These are phyloP conservation scores for Chelonus insularis DNA, from an alignment of 1,140 invertebrate species.

Conservation along the genomic window DNA sequence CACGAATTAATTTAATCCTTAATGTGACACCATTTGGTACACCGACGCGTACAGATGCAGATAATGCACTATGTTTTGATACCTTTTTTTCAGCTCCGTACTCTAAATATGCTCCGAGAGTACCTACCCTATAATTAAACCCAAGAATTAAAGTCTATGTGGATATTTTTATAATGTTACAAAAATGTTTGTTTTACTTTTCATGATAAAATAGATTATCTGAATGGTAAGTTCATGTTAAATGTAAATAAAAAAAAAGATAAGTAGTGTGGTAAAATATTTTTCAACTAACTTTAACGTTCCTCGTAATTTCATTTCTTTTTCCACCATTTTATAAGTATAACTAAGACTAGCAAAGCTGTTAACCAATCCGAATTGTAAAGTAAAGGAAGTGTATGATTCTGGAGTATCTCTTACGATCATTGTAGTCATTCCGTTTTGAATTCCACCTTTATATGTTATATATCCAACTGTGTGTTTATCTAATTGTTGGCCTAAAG, in stretches of 20 bases:
- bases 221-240: too few relatives aligned
- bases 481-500: slow-evolving; percentile 81
- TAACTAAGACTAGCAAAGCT: slow-evolving; percentile 77
- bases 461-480: slow-evolving; percentile 84
- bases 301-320: slow-evolving; percentile 75
- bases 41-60: slow-evolving; percentile 81
- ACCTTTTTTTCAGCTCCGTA: slow-evolving; percentile 93
- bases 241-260: too few relatives aligned
- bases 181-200: too few relatives aligned
- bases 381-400: slow-evolving; percentile 64
- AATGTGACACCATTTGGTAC: slow-evolving; percentile 84
- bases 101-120: slow-evolving; percentile 83
- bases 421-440: slow-evolving; percentile 77
- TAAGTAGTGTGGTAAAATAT: slow-evolving; percentile 15
- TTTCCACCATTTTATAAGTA: slow-evolving; percentile 75
- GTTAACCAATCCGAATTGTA: slow-evolving; percentile 82
- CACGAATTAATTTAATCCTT: slow-evolving; percentile 83
- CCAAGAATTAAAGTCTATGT: too few relatives aligned
- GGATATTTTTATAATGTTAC: too few relatives aligned
- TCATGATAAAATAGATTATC: too few relatives aligned
- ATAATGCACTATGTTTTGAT: slow-evolving; percentile 85
- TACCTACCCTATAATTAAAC: slow-evolving; percentile 77
- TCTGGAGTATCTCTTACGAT: slow-evolving; percentile 75
- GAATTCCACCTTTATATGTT: slow-evolving; percentile 74
- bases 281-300: slow-evolving; percentile 72